These are phyloP conservation scores for Hydriomena furcata DNA, from an alignment of 2,888 invertebrate species.

Conservation along the genomic window DNA sequence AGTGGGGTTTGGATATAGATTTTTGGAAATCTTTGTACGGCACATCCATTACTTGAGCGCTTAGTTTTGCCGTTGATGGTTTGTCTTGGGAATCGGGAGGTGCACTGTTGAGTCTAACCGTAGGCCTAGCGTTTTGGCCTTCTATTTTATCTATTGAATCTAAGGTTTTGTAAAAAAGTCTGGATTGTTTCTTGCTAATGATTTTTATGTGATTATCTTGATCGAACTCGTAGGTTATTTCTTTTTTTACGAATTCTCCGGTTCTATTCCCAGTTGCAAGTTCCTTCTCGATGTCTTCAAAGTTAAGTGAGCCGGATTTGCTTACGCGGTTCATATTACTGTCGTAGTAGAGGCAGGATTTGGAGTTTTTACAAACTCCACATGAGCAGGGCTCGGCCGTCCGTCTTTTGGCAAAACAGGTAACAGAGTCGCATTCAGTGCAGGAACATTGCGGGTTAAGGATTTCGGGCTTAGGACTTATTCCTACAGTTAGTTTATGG, in stretches of 20 bases:
- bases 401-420: conserved; percentile 45
- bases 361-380: conserved; percentile 30
- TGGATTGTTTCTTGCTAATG: conserved; percentile 5
- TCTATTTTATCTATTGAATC: neutral
- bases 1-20: conserved; percentile 15
- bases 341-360: conserved; percentile 35
- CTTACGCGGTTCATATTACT: conserved; percentile 10
- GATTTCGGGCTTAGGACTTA: conserved; percentile 4
- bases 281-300: conserved; percentile 2
- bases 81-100: neutral
- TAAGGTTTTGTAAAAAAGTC: neutral
- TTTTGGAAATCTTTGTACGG: conserved; percentile 47
- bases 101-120: neutral
- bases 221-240: conserved; percentile 14
- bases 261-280: neutral
- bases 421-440: conserved; percentile 45
- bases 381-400: conserved; percentile 33
- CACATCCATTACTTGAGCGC: conserved; percentile 55
- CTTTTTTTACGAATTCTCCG: conserved; percentile 15
- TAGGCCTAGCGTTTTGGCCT: neutral
- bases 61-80: conserved; percentile 46
- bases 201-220: neutral
- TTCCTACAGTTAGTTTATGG: neutral
- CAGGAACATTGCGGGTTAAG: conserved; percentile 52
- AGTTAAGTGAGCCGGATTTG: neutral